A percentile compares a stretch with the other conserved stretches of the same genome.
phyloP scores from a whole-genome alignment of 2,888 invertebrate species.

The Phlogophora meticulosa region DNA sequence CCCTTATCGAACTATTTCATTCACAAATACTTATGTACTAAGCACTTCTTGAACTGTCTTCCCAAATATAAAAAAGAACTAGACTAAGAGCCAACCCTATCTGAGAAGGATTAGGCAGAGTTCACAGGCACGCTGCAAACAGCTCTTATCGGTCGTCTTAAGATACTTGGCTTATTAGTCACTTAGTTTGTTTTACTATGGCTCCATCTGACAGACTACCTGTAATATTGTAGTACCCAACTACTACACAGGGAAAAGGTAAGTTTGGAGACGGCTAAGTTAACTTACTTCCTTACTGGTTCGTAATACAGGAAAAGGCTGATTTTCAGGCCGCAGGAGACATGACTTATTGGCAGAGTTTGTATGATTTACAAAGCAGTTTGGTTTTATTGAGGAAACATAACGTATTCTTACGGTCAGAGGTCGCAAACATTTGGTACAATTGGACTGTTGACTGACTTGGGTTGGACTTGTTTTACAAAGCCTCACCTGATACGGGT shows the following conservation, averaged over 20 bases:
- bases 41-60: no score
- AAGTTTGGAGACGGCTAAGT: no score
- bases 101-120: slow-evolving; percentile 65
- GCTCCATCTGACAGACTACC: slow-evolving; percentile 17
- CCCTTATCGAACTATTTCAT: no score
- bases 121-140: slow-evolving; percentile 62
- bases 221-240: background rate
- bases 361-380: background rate
- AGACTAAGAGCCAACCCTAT: slow-evolving; percentile 50
- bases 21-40: no score
- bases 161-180: slow-evolving; percentile 67
- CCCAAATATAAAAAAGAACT: background rate
- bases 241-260: no score
- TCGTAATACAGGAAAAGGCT: background rate
- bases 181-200: slow-evolving; percentile 47
- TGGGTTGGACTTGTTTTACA: background rate
- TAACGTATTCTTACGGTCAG: background rate
- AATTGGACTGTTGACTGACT: background rate
- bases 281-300: background rate
- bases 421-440: background rate
- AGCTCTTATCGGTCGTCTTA: slow-evolving; percentile 66
- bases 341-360: background rate
- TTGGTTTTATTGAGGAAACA: background rate
- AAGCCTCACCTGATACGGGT: background rate
- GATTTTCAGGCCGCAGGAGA: background rate